These are phyloP conservation scores for Periophthalmus modestus DNA, from an alignment of 2,113 vertebrate genomes.

Conservation along the genomic window DNA sequence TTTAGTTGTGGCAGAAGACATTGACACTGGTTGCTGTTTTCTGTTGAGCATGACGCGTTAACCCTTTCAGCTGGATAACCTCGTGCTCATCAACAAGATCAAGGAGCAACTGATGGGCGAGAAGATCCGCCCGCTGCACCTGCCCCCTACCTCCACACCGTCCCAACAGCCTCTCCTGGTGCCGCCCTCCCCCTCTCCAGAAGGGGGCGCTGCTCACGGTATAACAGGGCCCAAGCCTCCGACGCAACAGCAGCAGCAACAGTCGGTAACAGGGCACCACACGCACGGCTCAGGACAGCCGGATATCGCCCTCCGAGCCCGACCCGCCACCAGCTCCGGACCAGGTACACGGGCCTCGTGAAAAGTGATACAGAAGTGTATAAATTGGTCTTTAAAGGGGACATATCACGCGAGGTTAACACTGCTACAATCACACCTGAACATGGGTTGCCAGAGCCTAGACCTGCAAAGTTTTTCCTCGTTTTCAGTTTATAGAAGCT, in stretches of 20 bases:
- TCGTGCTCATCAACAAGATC: constrained; percentile 99
- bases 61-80: constrained; percentile 91
- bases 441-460: too few species aligned
- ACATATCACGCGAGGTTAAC: too few species aligned
- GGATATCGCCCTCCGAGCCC: constrained; percentile 90
- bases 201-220: constrained; percentile 83
- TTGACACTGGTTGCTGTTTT: constrained; percentile 66
- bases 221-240: constrained; percentile 89
- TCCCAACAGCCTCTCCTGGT: constrained; percentile 93
- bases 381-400: too few species aligned
- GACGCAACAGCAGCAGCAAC: constrained; percentile 76
- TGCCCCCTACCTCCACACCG: constrained; percentile 89
- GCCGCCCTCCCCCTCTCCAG: constrained; percentile 80
- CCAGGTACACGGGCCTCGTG: constrained; percentile 74
- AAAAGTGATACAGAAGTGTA: background rate
- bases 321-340: constrained; percentile 89
- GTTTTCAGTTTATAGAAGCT: too few species aligned
- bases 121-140: constrained; percentile 94
- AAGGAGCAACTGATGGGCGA: constrained; percentile 99
- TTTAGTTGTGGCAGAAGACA: constrained; percentile 30
- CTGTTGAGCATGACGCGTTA: constrained; percentile 74
- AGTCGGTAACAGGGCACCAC: constrained; percentile 74
- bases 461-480: too few species aligned
- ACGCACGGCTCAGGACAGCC: constrained; percentile 88
- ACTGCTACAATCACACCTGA: too few species aligned